Evolutionary conservation across 2,888 invertebrate genomes (phyloP).

Genomic region (Scaptomyza polygonia): DNA sequence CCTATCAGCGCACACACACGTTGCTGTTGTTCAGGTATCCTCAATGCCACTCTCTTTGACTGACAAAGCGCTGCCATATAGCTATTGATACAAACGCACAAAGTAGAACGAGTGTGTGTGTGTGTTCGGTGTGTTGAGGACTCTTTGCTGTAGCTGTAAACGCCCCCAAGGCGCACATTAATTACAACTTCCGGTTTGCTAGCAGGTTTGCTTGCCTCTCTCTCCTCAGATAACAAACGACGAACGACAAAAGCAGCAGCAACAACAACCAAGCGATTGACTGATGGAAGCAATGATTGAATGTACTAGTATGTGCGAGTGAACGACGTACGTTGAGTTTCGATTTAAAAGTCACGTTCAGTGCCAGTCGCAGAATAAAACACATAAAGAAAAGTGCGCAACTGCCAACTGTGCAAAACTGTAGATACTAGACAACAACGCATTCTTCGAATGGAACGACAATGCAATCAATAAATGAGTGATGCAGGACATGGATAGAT

Average conservation of each 20-base stretch:
- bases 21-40: constrained; percentile 31
- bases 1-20: constrained; percentile 38
- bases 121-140: constrained; percentile 52
- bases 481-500: constrained; percentile 20
- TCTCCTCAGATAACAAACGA: constrained; percentile 40
- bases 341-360: constrained; percentile 72
- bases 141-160: constrained; percentile 54
- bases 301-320: constrained; percentile 36
- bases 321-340: constrained; percentile 45
- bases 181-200: constrained; percentile 74
- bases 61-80: constrained; percentile 47
- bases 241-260: neutral
- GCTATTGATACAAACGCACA: constrained; percentile 39
- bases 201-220: constrained; percentile 19
- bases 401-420: constrained; percentile 45
- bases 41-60: constrained; percentile 34
- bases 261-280: too few relatives aligned
- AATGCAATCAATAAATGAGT: constrained; percentile 54
- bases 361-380: constrained; percentile 32
- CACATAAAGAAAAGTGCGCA: constrained; percentile 46
- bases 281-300: constrained; percentile 46
- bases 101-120: constrained; percentile 1
- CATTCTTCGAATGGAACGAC: constrained; percentile 26
- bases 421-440: constrained; percentile 20
- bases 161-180: constrained; percentile 76